A percentile compares a stretch with the other conserved stretches of the same genome.
These are phyloP conservation scores for Callosobruchus maculatus DNA, from an alignment of 2,888 invertebrate genomes.

Conservation along the genomic window DNA sequence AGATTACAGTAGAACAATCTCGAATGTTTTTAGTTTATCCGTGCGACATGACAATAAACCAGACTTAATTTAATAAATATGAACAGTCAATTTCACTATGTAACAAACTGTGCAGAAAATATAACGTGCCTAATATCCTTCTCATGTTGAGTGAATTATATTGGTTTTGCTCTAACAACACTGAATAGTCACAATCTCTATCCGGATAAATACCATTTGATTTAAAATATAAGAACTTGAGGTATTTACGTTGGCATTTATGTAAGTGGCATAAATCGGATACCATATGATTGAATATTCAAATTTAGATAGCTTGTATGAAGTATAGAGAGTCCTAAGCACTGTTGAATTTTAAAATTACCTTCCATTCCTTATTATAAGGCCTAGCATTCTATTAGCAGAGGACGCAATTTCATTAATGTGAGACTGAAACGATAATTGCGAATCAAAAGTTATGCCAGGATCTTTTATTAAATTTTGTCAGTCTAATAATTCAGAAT, in stretches of 20 bases:
- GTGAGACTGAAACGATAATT: conserved; percentile 1
- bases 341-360: background rate
- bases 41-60: too few relatives aligned
- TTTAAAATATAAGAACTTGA: background rate
- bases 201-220: background rate
- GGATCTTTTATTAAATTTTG: conserved; percentile 1
- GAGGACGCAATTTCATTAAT: conserved; percentile 3
- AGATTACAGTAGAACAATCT: too few relatives aligned
- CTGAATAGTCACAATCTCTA: too few relatives aligned
- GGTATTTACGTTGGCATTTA: background rate
- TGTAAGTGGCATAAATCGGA: background rate
- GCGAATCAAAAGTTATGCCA: background rate
- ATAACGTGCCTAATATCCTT: too few relatives aligned
- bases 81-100: too few relatives aligned
- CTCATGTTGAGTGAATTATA: too few relatives aligned
- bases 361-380: conserved; percentile 4
- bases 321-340: too few relatives aligned
- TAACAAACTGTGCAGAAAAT: too few relatives aligned
- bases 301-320: too few relatives aligned
- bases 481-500: background rate
- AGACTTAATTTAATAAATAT: too few relatives aligned
- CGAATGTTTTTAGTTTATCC: too few relatives aligned
- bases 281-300: background rate
- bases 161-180: too few relatives aligned
- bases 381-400: conserved; percentile 3